Evolutionary conservation across 2,797 vertebrate genomes (phyloP).

Genomic region (Scolopax rusticola): DNA sequence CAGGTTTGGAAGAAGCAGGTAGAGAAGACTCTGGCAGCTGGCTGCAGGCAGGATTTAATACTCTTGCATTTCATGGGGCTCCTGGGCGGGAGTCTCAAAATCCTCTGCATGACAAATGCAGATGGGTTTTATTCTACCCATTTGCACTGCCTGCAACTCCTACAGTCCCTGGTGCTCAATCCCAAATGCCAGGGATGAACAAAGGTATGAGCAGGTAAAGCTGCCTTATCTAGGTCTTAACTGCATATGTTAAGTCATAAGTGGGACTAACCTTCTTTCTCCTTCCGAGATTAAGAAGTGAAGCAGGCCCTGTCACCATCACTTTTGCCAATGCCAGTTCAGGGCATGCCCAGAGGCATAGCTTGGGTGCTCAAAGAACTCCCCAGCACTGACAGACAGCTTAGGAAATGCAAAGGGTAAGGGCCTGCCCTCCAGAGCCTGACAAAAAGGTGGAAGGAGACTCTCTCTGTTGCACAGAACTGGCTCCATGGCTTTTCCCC

Average conservation of each 20-base stretch:
- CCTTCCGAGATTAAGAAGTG: not conserved
- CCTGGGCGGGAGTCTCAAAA: constrained; percentile 19
- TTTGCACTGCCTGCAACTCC: not conserved
- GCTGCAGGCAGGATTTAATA: not conserved
- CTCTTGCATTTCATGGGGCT: constrained; percentile 38
- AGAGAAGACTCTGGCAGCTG: constrained; percentile 23
- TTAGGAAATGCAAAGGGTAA: not conserved
- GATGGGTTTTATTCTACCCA: not conserved
- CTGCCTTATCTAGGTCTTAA: not conserved
- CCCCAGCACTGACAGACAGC: not conserved
- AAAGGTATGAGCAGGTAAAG: not conserved
- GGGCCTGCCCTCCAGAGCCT: not conserved
- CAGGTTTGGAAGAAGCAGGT: constrained; percentile 13
- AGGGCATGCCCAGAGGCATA: not conserved
- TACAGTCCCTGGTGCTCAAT: not conserved
- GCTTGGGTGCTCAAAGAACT: not conserved
- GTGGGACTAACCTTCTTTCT: not conserved
- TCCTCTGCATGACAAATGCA: constrained; percentile 21
- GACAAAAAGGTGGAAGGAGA: not conserved
- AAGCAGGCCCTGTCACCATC: not conserved
- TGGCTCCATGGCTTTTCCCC: not conserved
- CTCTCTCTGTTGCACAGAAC: not conserved
- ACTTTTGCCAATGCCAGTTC: not conserved
- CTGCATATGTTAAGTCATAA: not conserved
- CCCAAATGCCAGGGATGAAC: not conserved